Percentiles rank a stretch among this genome's conserved stretches.
Evolutionary conservation across 2,113 vertebrate species (phyloP).

Genomic region (Cyanoramphus novaezelandiae): DNA sequence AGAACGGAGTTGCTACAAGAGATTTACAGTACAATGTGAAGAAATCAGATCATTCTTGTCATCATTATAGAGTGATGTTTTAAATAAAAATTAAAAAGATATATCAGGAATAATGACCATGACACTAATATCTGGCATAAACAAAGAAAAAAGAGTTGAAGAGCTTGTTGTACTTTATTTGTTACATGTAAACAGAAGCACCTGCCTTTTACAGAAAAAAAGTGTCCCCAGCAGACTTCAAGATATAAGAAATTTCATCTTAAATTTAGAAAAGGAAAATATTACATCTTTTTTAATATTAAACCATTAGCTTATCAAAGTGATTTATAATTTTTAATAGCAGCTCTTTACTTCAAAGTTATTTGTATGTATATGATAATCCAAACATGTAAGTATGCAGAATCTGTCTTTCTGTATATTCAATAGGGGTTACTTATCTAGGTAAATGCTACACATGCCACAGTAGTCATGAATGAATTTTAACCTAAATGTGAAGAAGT

Average conservation of each 20-base stretch:
- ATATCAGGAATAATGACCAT: neutral
- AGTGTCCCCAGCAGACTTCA: neutral
- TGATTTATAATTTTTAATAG: neutral
- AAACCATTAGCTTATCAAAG: neutral
- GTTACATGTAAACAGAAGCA: rapidly evolving
- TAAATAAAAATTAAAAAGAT: neutral
- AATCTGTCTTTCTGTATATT: neutral
- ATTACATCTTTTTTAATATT: neutral
- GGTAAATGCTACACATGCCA: neutral
- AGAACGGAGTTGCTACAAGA: neutral
- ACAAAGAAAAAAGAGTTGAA: neutral
- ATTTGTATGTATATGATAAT: neutral
- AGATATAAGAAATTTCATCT: rapidly evolving
- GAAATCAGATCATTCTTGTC: neutral
- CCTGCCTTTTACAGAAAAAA: neutral
- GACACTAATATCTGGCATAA: neutral
- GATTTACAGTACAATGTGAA: neutral
- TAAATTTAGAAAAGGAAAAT: neutral
- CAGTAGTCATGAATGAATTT: neutral
- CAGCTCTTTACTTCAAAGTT: neutral
- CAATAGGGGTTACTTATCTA: neutral
- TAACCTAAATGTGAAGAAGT: neutral
- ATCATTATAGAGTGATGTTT: neutral
- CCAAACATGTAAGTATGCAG: neutral
- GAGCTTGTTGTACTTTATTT: neutral